phyloP scores from a whole-genome alignment of 1,140 invertebrate species.

The Lordiphosa collinella region DNA sequence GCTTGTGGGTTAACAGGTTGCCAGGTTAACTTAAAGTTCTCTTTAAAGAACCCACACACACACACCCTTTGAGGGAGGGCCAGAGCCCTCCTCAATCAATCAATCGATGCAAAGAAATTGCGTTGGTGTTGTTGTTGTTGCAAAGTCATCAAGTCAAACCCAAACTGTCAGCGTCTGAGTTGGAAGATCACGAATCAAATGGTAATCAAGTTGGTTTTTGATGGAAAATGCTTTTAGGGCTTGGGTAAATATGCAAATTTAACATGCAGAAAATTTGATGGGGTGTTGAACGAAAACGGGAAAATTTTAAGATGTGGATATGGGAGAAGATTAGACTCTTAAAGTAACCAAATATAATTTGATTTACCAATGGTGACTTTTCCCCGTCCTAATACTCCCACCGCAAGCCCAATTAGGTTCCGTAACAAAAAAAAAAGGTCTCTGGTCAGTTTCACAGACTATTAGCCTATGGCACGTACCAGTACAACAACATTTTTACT shows the following conservation, averaged over 20 bases:
- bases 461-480: too few relatives aligned
- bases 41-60: constrained; percentile 12
- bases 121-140: constrained; percentile 12
- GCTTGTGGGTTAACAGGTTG: constrained; percentile 62
- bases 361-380: too few relatives aligned
- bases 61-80: constrained; percentile 17
- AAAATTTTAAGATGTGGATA: constrained; percentile 22
- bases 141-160: constrained; percentile 62
- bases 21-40: constrained; percentile 1
- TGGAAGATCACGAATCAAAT: constrained; percentile 67
- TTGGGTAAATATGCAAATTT: constrained; percentile 38
- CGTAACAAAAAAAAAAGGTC: too few relatives aligned
- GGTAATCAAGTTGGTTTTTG: constrained; percentile 50
- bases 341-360: constrained; percentile 21
- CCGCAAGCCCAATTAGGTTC: too few relatives aligned
- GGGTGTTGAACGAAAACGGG: constrained; percentile 21
- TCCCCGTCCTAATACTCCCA: too few relatives aligned
- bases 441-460: too few relatives aligned
- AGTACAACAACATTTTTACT: too few relatives aligned
- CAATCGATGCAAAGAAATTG: constrained; percentile 30
- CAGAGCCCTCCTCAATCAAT: constrained; percentile 51
- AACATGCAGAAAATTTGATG: constrained; percentile 10
- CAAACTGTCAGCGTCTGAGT: constrained; percentile 51
- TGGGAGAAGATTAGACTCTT: constrained; percentile 2
- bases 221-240: constrained; percentile 46